These are phyloP conservation scores for Hystrix cristata DNA, from an alignment of 2,113 vertebrate species.

Conservation along the genomic window DNA sequence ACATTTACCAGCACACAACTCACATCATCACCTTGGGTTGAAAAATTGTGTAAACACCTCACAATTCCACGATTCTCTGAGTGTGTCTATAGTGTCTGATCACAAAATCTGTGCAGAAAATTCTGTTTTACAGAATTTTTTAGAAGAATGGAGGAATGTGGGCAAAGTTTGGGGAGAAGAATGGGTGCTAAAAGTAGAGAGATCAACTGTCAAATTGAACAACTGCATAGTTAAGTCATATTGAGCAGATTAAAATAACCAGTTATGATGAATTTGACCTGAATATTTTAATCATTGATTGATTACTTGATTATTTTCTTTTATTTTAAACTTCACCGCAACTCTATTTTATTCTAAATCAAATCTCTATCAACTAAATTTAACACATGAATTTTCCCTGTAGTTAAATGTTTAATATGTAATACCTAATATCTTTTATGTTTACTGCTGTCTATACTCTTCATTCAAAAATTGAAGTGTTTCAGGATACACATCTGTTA, in stretches of 20 bases:
- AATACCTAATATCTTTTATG: not conserved
- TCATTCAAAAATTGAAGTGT: conserved; percentile 19
- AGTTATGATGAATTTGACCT: not conserved
- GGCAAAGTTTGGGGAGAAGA: not conserved
- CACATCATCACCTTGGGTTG: not conserved
- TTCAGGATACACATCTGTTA: not conserved
- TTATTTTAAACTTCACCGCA: not conserved
- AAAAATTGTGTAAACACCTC: not conserved
- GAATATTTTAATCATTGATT: not conserved
- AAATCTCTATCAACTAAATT: not conserved
- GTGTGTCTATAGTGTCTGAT: not conserved
- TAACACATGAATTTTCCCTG: not conserved
- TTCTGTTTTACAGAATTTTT: not conserved
- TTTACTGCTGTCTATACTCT: not conserved
- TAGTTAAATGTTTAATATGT: not conserved
- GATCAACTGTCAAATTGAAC: not conserved
- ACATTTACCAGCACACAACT: not conserved
- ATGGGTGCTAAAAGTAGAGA: not conserved
- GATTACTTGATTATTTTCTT: not conserved
- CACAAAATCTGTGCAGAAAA: not conserved
- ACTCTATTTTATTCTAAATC: not conserved
- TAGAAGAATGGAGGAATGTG: not conserved
- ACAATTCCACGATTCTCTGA: not conserved
- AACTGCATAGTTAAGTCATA: not conserved
- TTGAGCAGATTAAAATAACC: not conserved